These are phyloP conservation scores for Megaceryle torquata DNA, from an alignment of 2,113 vertebrate species.

Conservation along the genomic window DNA sequence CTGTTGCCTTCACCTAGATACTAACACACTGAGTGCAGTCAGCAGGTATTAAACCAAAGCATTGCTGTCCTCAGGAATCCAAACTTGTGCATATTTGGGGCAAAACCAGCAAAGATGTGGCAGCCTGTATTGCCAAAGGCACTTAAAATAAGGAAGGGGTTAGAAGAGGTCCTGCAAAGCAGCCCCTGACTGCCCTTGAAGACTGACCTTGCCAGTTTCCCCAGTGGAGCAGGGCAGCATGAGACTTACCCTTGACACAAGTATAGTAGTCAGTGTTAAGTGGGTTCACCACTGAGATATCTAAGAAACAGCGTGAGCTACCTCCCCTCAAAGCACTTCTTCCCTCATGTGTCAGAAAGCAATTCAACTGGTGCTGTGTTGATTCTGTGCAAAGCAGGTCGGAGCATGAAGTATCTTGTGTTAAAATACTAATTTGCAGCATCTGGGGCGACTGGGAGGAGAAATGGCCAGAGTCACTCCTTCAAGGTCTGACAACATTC, in stretches of 20 bases:
- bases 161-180: not conserved
- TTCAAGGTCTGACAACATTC: not conserved
- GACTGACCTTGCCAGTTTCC: not conserved
- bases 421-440: not conserved
- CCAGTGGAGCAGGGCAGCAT: accelerated
- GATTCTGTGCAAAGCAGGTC: not conserved
- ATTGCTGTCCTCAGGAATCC: not conserved
- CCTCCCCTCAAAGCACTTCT: not conserved
- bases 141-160: not conserved
- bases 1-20: not conserved
- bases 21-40: not conserved
- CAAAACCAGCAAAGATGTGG: not conserved
- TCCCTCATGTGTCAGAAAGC: not conserved
- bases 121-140: not conserved
- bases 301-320: not conserved
- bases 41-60: not conserved
- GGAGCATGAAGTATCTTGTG: not conserved
- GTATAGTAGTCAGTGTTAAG: not conserved
- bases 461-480: not conserved
- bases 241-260: not conserved
- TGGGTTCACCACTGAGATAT: not conserved
- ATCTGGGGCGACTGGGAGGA: not conserved
- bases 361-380: not conserved
- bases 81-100: not conserved
- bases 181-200: not conserved